Evolutionary conservation across 2,113 vertebrate species (phyloP).

Genomic region (Ptilonorhynchus violaceus): DNA sequence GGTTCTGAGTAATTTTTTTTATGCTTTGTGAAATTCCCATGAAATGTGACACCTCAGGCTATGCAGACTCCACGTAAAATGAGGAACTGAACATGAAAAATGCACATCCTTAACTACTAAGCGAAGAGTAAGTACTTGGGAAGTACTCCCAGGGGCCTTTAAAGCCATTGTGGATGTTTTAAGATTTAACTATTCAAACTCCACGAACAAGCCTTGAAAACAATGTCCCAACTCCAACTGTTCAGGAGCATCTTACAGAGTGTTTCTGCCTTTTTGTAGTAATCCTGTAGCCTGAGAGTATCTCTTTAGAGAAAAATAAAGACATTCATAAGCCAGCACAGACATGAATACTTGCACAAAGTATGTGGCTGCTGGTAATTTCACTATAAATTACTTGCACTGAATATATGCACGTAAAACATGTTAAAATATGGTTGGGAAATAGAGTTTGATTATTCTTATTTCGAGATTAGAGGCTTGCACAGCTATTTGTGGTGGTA

Average conservation of each 20-base stretch:
- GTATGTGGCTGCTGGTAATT: fast-evolving
- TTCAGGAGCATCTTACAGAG: neutral
- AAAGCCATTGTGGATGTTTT: neutral
- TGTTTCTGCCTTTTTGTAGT: neutral
- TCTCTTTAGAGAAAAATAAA: neutral
- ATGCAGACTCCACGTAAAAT: neutral
- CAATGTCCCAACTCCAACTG: neutral
- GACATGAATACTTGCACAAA: neutral
- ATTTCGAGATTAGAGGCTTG: neutral
- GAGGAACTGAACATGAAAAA: conserved; percentile 20
- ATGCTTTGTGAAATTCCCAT: conserved; percentile 44
- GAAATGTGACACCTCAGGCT: conserved; percentile 35
- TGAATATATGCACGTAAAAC: neutral
- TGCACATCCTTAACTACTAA: conserved; percentile 27
- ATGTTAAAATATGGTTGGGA: neutral
- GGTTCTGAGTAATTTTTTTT: neutral
- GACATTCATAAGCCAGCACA: neutral
- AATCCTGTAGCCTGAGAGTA: neutral
- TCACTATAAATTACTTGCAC: neutral
- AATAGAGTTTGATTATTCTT: neutral
- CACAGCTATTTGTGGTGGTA: neutral
- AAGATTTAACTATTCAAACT: neutral
- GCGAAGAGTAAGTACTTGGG: neutral
- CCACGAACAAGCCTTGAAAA: neutral
- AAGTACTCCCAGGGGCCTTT: neutral